Evolutionary conservation across 64 coral and sea anemone genomes (phyloP).

Genomic region (Stichodactyla mertensii): DNA sequence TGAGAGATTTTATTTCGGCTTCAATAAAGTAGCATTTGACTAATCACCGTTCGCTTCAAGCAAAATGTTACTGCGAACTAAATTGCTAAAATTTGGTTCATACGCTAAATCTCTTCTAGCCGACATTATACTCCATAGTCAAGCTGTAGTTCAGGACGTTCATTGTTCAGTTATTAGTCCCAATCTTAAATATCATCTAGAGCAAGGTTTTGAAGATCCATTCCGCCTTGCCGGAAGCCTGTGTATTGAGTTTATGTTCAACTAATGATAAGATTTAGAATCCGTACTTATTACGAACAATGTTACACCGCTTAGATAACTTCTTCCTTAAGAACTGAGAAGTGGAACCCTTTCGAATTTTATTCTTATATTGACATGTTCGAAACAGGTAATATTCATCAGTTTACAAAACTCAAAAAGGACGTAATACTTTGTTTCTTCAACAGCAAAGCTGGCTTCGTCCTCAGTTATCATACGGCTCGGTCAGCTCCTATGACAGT

Average conservation of each 20-base stretch:
- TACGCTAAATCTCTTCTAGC: background rate
- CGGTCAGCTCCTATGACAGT: slow-evolving; percentile 25
- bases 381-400: background rate
- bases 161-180: background rate
- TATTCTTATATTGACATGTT: background rate
- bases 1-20: background rate
- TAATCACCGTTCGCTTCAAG: background rate
- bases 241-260: slow-evolving; percentile 3
- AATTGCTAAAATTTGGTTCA: background rate
- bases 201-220: background rate
- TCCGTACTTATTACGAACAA: background rate
- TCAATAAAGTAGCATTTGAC: background rate
- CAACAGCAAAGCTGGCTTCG: slow-evolving; percentile 23
- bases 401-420: background rate
- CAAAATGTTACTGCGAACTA: background rate
- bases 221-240: background rate
- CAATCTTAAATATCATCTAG: background rate
- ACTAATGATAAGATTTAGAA: slow-evolving; percentile 10
- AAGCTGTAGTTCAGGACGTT: background rate
- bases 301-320: background rate
- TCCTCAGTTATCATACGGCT: slow-evolving; percentile 18
- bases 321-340: background rate
- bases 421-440: background rate
- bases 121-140: background rate
- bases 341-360: background rate